phyloP scores from a whole-genome alignment of 2,797 vertebrate species.

The Acrossocheilus fasciatus region DNA sequence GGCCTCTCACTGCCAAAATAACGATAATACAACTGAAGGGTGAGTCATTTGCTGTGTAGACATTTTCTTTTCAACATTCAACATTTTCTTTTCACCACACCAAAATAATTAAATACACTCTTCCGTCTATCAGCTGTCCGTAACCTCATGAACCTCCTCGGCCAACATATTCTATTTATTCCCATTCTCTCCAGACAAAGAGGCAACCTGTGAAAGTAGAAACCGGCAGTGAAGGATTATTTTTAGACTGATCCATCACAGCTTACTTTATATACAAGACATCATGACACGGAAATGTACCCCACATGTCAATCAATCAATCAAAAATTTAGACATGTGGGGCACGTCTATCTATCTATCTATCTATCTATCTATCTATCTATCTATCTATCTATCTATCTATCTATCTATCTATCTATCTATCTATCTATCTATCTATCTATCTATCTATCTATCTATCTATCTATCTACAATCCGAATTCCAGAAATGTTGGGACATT shows the following conservation, averaged over 20 bases:
- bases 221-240: neutral
- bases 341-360: neutral
- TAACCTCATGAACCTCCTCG: neutral
- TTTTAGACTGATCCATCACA: slow-evolving; percentile 17
- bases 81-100: neutral
- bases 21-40: neutral
- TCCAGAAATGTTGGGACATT: too few relatives aligned
- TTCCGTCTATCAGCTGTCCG: neutral
- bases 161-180: neutral
- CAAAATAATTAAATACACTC: neutral
- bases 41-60: neutral
- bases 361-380: too few relatives aligned
- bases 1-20: neutral
- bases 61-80: neutral
- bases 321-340: too few relatives aligned
- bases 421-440: too few relatives aligned
- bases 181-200: neutral
- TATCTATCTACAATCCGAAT: too few relatives aligned
- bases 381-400: too few relatives aligned
- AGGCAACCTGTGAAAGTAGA: slow-evolving; percentile 3
- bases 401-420: too few relatives aligned
- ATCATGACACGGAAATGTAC: neutral
- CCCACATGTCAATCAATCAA: neutral
- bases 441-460: neutral
- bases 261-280: neutral